Base-by-base conservation (phyloP, 2,888 invertebrate genomes). In the Marasmarcha lunaedactyla region DNA sequence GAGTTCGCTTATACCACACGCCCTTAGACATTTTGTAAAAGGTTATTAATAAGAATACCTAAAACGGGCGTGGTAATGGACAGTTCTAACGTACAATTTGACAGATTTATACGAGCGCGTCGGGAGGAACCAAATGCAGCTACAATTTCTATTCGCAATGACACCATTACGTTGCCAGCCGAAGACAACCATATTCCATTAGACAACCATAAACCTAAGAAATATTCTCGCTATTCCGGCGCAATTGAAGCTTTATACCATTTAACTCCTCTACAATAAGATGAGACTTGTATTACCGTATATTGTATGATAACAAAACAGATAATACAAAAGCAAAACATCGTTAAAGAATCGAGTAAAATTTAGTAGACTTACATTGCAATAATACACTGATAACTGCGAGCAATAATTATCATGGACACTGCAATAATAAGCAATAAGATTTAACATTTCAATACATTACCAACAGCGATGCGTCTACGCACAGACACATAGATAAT, bases 271-370 rank as follows among this genome's bases (percentile, higher is more conserved):
- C 3, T 20, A 20, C 20, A 20, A 20, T 20, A 20, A 20, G 20
- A 20, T 20, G 20, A 20, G 20, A 20, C 20, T 20, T 20, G 20
- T 20, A 20, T 5, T 20, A 20, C 20, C 20, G 20, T 20, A 20
- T 20, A 20, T 20, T 20, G 20, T 20, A 20, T 7, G 20, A 44
- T 38, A 46, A 42, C 46, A 39, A 38, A 33, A 30, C 35, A 55
- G 76, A 77, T 76, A 72, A 66, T 60, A 65, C 74, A 74, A 77
- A 72, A 77, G 77, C 70, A 71, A 71, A 73, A 44, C 55, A 57
- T 67, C 63, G 70, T 76, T 68, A 63, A 48, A 55, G 51, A 46
- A 55, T 56, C 50, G 47, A 64, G 69, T 67, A 64, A 57, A 68
- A 55, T 62, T 62, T 61, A 62, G 55, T 46, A 51, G 55, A 50